Evolutionary conservation across 2,797 vertebrate genomes (phyloP).

Genomic region (Falco columbarius): DNA sequence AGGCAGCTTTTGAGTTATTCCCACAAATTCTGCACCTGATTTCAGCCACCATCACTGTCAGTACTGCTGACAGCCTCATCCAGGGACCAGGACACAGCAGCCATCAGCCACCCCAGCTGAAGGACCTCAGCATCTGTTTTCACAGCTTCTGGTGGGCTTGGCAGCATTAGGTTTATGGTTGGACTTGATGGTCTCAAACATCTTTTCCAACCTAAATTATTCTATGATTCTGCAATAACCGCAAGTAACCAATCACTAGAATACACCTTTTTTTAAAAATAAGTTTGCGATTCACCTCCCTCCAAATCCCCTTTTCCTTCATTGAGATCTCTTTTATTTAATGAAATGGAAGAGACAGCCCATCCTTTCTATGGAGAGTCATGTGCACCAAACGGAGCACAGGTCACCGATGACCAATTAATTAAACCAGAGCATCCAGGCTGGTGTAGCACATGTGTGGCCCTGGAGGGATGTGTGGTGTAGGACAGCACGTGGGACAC

Average conservation of each 20-base stretch:
- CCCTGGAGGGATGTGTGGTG: background rate
- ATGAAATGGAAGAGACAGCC: background rate
- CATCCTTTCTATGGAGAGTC: background rate
- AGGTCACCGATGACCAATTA: background rate
- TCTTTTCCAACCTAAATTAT: no score
- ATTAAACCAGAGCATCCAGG: background rate
- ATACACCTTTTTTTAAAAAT: background rate
- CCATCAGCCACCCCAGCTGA: background rate
- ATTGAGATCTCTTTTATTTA: background rate
- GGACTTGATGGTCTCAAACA: background rate
- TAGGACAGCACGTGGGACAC: background rate
- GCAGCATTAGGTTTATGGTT: background rate
- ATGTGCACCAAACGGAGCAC: rapidly evolving
- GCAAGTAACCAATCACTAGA: background rate
- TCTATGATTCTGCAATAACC: background rate
- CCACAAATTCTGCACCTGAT: background rate
- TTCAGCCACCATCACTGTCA: background rate
- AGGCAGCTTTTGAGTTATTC: background rate
- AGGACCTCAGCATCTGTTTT: background rate
- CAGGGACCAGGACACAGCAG: background rate
- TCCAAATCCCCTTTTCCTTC: background rate
- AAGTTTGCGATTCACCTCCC: background rate
- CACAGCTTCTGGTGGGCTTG: background rate
- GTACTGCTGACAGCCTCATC: background rate
- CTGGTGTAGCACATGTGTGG: rapidly evolving